Evolutionary conservation across 2,113 vertebrate genomes (phyloP).

Genomic region (Rhinoptilus africanus): DNA sequence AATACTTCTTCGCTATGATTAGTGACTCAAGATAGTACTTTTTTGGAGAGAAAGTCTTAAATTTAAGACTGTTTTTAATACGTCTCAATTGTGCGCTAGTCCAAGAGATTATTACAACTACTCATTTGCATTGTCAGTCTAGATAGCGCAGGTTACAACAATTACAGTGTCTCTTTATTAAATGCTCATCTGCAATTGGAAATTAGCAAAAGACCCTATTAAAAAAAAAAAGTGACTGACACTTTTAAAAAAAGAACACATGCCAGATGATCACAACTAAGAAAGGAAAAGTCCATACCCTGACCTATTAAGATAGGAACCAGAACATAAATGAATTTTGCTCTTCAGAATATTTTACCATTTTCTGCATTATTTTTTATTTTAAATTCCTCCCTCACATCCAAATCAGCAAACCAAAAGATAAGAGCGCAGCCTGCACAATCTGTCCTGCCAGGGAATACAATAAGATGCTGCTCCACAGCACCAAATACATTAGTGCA

Average conservation of each 20-base stretch:
- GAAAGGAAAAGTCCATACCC: background rate
- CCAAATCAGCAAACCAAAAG: background rate
- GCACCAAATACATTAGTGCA: background rate
- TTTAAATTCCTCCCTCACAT: background rate
- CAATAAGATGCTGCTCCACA: background rate
- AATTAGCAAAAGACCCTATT: background rate
- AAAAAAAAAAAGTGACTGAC: background rate
- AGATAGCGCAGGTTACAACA: background rate
- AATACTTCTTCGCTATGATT: background rate
- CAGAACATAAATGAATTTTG: background rate
- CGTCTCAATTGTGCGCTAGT: background rate
- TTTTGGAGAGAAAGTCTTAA: background rate
- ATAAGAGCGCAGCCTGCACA: background rate
- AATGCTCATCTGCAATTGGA: background rate
- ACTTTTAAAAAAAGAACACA: background rate
- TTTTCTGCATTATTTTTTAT: background rate
- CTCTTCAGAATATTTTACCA: background rate
- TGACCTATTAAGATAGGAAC: background rate
- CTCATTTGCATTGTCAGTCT: background rate
- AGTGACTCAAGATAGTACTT: background rate
- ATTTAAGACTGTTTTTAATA: background rate
- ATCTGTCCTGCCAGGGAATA: background rate
- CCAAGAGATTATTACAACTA: background rate
- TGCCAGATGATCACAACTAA: background rate
- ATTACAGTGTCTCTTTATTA: background rate